Conservation (phyloP, 2,797 vertebrate genomes). For the Sebastes taczanowskii region DNA sequence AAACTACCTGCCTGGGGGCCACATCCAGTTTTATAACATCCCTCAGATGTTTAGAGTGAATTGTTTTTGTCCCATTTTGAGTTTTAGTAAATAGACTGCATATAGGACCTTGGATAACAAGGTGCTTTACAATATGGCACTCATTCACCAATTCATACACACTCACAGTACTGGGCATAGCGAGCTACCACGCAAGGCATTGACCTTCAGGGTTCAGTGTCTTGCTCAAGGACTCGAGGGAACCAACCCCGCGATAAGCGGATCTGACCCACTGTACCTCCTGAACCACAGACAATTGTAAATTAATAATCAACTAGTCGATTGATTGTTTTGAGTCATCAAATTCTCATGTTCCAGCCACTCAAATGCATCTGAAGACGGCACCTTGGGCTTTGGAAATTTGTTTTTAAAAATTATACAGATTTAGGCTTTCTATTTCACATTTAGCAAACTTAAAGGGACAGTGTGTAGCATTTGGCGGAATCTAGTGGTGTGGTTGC, state of each 20-base stretch:
- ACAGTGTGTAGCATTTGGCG: fast-evolving
- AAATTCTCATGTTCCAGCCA: background rate
- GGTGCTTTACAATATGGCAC: background rate
- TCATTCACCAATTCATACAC: background rate
- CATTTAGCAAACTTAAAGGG: background rate
- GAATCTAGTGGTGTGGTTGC: no score
- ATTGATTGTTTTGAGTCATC: background rate
- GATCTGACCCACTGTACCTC: background rate
- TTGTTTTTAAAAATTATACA: background rate
- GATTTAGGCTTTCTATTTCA: background rate
- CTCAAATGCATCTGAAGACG: background rate
- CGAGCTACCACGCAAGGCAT: background rate
- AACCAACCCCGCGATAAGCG: background rate
- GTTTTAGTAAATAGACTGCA: background rate
- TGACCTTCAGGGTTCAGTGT: background rate
- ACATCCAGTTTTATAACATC: background rate
- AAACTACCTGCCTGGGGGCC: background rate
- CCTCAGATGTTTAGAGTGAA: background rate
- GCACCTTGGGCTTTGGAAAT: background rate
- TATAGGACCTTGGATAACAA: background rate
- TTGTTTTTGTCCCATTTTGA: background rate
- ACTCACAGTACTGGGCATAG: background rate
- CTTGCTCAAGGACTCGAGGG: background rate
- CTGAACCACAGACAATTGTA: background rate
- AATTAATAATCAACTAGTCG: no score